These are phyloP conservation scores for Nezara viridula DNA, from an alignment of 2,888 invertebrate species.

Conservation along the genomic window DNA sequence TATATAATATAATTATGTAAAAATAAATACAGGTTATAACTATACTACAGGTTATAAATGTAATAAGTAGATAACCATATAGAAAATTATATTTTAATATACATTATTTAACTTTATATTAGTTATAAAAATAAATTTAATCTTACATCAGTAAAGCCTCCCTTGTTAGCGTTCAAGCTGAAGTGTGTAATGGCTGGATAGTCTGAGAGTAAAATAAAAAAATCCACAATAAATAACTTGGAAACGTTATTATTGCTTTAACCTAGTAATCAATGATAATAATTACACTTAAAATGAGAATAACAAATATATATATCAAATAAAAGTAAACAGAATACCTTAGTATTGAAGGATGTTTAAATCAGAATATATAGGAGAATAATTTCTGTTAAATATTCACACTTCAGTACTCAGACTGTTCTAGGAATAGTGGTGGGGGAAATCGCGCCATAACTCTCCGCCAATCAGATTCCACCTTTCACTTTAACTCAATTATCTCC, in stretches of 20 bases:
- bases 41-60: too few species aligned
- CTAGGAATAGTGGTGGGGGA: not conserved
- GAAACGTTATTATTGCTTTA: not conserved
- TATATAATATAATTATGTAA: too few species aligned
- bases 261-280: not conserved
- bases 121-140: not conserved
- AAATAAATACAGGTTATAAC: too few species aligned
- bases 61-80: too few species aligned
- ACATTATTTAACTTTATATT: too few species aligned
- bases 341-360: not conserved
- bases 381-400: not conserved
- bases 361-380: not conserved
- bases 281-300: not conserved
- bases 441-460: not conserved
- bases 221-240: not conserved
- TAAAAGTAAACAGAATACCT: not conserved
- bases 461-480: not conserved
- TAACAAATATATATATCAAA: not conserved
- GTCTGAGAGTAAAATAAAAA: not conserved
- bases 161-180: not conserved
- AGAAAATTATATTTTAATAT: too few species aligned
- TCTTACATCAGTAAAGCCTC: not conserved
- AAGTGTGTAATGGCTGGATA: not conserved
- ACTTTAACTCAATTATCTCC: not conserved
- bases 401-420: not conserved